Conservation (phyloP, 2,888 invertebrate genomes). For the Amaurobius ferox region DNA sequence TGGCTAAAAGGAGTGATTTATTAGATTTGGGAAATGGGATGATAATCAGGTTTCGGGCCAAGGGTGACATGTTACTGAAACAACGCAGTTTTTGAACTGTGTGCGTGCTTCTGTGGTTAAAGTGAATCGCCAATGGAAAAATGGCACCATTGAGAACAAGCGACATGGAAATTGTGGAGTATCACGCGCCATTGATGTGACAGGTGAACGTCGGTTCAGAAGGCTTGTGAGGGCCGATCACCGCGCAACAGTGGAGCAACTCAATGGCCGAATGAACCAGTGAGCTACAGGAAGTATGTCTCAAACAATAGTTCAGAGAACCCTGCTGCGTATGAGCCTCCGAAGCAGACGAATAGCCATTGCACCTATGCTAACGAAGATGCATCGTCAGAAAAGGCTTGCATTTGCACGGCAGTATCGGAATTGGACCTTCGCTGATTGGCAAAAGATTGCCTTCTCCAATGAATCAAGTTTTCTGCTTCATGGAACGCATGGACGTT, state of each 20-base stretch:
- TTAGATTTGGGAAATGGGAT: too few species aligned
- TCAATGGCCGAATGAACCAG: neutral
- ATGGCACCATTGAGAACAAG: constrained; percentile 5
- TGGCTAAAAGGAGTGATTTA: too few species aligned
- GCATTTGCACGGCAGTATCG: neutral
- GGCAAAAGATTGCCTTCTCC: neutral
- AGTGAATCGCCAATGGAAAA: constrained; percentile 3
- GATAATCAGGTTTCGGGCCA: too few species aligned
- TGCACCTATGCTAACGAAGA: neutral
- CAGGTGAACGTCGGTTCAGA: constrained; percentile 16
- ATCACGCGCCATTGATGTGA: neutral
- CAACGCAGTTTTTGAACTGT: neutral
- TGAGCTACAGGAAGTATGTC: constrained; percentile 1
- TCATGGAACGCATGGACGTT: neutral
- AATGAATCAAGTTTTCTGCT: constrained; percentile 20
- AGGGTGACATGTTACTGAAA: neutral
- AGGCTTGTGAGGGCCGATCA: neutral
- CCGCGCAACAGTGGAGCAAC: constrained; percentile 14
- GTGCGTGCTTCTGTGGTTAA: neutral
- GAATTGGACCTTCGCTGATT: constrained; percentile 13
- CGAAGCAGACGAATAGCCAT: neutral
- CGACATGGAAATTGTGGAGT: constrained; percentile 4
- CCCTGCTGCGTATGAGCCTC: neutral
- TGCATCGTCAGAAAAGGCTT: neutral
- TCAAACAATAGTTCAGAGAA: neutral